Base-by-base conservation (phyloP, 2,797 vertebrate genomes). In the Gobio occitaniae region DNA sequence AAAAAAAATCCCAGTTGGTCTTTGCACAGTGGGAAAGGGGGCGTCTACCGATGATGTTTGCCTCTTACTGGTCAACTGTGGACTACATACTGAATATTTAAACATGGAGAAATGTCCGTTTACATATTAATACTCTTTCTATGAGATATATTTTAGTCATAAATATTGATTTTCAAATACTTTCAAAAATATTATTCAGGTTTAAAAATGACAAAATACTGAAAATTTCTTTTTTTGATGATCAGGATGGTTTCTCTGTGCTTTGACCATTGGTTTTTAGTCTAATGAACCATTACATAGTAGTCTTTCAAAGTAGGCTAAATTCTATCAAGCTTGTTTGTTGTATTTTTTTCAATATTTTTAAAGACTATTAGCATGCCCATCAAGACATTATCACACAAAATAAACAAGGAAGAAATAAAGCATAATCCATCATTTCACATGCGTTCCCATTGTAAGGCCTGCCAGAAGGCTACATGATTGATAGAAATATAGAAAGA, bases 261-360 rank as follows among this genome's bases (percentile, higher is more conserved):
- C 90, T 90, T 89, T 88, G 79, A 89, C 88, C 86, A 32, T 71
- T 80, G 32, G 78, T 84, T 87, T 80, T 84, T 85, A 89, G 9
- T 89, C 90, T 91, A 76, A 85, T 78, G 90, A 87, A 88, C 90
- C 83, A 90, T 84, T 88, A 93, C 82, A 85, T 88, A 85, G 72
- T 54, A 90, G 86, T 89, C 84, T 80, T 91, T 91, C 89, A 78
- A 72, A 12, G 56, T 88, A 86, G 38, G 83, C 86, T 86, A 87
- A 86, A 86, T 83, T 88, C 88, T 84, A 88, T 86, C 76, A 88
- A 87, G 86, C 89, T 88, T 83, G 79, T 44, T 89, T 87, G 87
- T 82, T 44, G 77, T 48, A 68, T 84, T 66, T 82, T 25, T 44
- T 87, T 87, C 70, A 83, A 78, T 72, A 15, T 80, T 85, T 84